Evolutionary conservation across 2,888 invertebrate species (phyloP).

Genomic region (Nematopogon swammerdamellus): DNA sequence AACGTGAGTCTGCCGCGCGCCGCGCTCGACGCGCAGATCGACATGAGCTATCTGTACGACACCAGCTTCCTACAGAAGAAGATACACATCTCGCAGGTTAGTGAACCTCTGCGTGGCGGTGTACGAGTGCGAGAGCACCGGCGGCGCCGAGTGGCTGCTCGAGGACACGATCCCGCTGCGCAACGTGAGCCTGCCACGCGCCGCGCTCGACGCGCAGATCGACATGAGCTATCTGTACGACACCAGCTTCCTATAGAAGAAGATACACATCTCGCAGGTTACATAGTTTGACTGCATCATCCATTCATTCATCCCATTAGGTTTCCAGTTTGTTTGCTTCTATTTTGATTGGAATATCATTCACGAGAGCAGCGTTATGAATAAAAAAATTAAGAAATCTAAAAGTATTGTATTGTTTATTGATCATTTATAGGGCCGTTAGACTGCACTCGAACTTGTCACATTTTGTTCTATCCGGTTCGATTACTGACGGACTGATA

Average conservation of each 20-base stretch:
- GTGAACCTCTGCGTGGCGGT: no score
- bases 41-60: conserved; percentile 79
- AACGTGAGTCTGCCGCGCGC: conserved; percentile 87
- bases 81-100: conserved; percentile 73
- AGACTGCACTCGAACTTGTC: no score
- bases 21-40: conserved; percentile 77
- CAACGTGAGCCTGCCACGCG: conserved; percentile 84
- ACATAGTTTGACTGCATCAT: no score
- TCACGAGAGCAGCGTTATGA: no score
- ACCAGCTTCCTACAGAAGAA: conserved; percentile 78
- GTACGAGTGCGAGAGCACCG: conserved; percentile 98
- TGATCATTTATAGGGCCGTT: no score
- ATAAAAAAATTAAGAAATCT: no score
- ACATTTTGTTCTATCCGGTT: no score
- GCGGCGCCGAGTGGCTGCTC: conserved; percentile 89
- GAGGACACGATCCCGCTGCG: conserved; percentile 94
- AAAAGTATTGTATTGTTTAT: no score
- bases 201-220: conserved; percentile 77
- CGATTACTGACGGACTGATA: no score
- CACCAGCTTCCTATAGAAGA: conserved; percentile 75
- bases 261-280: conserved; percentile 74
- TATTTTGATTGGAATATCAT: no score
- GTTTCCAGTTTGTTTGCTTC: no score
- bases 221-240: conserved; percentile 82
- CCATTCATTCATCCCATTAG: no score